A percentile compares a stretch with the other conserved stretches of the same genome.
Conservation (phyloP, 1,140 invertebrate species). For the Pissodes strobi region DNA sequence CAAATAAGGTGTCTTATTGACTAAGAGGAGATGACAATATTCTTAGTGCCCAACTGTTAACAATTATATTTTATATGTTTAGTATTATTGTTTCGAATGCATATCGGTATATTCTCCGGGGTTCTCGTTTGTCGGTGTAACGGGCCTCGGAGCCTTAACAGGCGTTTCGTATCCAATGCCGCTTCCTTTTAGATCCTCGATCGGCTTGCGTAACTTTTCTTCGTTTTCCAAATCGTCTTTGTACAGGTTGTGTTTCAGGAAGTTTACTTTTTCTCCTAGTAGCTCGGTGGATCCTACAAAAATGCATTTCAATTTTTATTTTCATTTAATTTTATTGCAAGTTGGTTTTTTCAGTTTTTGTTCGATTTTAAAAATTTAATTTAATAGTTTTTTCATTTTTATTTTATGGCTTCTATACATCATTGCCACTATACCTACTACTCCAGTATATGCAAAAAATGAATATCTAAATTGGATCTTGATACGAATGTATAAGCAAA, state of each 20-base stretch:
- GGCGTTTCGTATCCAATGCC: conserved; percentile 59
- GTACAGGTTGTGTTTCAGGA: conserved; percentile 43
- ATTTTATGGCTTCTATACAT: too few relatives aligned
- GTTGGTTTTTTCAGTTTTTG: too few relatives aligned
- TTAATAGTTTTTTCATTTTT: not conserved
- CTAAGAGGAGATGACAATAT: too few relatives aligned
- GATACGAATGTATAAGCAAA: too few relatives aligned
- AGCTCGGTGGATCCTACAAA: conserved; percentile 17
- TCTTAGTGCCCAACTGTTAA: too few relatives aligned
- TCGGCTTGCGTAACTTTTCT: conserved; percentile 1
- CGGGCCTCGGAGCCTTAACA: conserved; percentile 54
- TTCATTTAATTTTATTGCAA: too few relatives aligned
- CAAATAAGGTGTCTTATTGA: too few relatives aligned
- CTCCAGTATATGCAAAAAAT: too few relatives aligned
- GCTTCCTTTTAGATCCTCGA: not conserved
- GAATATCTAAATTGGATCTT: too few relatives aligned
- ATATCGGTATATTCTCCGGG: conserved; percentile 61
- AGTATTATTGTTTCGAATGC: conserved; percentile 31
- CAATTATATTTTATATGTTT: too few relatives aligned
- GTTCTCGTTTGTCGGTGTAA: conserved; percentile 52
- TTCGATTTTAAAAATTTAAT: not conserved
- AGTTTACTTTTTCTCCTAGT: conserved; percentile 49
- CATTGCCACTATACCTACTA: too few relatives aligned
- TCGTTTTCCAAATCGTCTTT: conserved; percentile 38
- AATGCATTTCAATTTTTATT: conserved; percentile 9